Evolutionary conservation across 1,140 invertebrate species (phyloP).

Genomic region (Danaus melanippus): DNA sequence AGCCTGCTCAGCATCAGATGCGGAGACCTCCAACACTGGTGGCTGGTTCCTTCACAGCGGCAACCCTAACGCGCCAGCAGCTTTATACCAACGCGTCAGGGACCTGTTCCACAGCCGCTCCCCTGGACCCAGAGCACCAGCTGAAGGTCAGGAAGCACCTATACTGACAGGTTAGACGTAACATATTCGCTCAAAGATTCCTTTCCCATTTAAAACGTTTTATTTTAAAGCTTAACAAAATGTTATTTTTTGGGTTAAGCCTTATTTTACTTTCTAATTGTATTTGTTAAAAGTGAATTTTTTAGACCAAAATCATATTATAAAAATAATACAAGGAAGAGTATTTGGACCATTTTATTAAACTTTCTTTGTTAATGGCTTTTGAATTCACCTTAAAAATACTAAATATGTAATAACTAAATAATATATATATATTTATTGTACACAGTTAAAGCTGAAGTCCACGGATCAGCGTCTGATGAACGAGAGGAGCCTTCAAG

Average conservation of each 20-base stretch:
- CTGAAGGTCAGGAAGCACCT: slow-evolving; percentile 58
- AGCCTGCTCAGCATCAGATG: slow-evolving; percentile 64
- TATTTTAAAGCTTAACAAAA: no score
- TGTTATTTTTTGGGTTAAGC: no score
- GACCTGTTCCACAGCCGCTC: slow-evolving; percentile 79
- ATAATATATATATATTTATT: slow-evolving; percentile 3
- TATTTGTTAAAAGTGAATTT: no score
- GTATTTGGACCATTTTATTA: no score
- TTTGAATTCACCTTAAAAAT: background rate
- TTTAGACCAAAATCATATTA: no score
- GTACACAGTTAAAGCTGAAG: slow-evolving; percentile 54
- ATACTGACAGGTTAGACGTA: slow-evolving; percentile 47
- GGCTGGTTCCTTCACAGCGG: slow-evolving; percentile 87
- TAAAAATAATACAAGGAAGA: no score
- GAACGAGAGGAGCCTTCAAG: slow-evolving; percentile 56
- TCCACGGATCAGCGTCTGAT: slow-evolving; percentile 58
- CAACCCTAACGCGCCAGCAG: slow-evolving; percentile 68
- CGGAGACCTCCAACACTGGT: slow-evolving; percentile 71
- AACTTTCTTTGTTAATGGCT: no score
- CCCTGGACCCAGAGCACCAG: slow-evolving; percentile 50
- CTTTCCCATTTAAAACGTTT: no score
- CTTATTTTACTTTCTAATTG: no score
- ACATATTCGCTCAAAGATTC: no score
- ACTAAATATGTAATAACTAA: background rate
- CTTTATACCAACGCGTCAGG: slow-evolving; percentile 73